Evolutionary conservation across 2,797 vertebrate species (phyloP).

Genomic region (Periophthalmus magnuspinnatus): DNA sequence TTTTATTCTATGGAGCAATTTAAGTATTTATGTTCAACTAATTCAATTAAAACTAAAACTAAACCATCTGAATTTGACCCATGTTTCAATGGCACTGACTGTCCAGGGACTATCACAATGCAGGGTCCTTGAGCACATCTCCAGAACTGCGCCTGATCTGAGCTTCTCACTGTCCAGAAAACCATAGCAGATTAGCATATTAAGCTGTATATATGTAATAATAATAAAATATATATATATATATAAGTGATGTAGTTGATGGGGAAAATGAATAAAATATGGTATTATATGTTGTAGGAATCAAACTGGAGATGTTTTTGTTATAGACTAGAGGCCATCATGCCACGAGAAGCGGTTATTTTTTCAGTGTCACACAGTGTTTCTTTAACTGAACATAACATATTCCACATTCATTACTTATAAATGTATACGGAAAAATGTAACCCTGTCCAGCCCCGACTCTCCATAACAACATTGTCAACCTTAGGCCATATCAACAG

Average conservation of each 20-base stretch:
- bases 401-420: constrained; percentile 4
- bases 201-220: too few relatives aligned
- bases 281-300: background rate
- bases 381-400: constrained; percentile 2
- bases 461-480: background rate
- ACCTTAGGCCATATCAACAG: constrained; percentile 3
- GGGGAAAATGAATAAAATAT: background rate
- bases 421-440: background rate
- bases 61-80: background rate
- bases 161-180: background rate
- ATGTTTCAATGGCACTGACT: background rate
- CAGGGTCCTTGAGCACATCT: too few relatives aligned
- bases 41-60: background rate
- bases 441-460: background rate
- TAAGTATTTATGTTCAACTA: background rate
- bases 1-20: background rate
- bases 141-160: background rate
- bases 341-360: background rate
- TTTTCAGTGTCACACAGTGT: background rate
- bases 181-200: too few relatives aligned
- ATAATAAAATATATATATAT: too few relatives aligned
- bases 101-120: background rate
- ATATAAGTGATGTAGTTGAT: background rate
- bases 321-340: background rate
- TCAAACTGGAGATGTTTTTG: background rate